Conservation (phyloP, 2,113 vertebrate species). For the Gambusia holbrooki region DNA sequence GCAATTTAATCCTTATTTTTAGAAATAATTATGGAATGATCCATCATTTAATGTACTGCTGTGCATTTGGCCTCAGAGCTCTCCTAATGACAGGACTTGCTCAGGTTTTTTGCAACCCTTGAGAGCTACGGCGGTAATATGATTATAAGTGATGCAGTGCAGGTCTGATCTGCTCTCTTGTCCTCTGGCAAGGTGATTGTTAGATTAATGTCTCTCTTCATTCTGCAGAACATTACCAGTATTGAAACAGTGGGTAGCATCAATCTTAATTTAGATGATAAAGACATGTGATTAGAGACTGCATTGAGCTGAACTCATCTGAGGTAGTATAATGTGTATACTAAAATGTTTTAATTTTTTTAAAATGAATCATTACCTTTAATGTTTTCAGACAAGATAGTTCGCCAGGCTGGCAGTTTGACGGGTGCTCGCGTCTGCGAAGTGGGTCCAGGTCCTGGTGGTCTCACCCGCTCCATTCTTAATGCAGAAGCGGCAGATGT, state of each 20-base stretch:
- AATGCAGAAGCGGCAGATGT: constrained; percentile 84
- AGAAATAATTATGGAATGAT: neutral
- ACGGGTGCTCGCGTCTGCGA: constrained; percentile 89
- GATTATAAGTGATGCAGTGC: constrained; percentile 73
- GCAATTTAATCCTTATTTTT: neutral
- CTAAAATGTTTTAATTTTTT: neutral
- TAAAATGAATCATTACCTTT: neutral
- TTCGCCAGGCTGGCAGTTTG: constrained; percentile 88
- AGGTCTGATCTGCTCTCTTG: constrained; percentile 59
- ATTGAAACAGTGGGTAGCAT: constrained; percentile 47
- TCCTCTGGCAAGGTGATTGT: constrained; percentile 75
- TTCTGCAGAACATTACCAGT: constrained; percentile 29
- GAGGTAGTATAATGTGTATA: neutral
- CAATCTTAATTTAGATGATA: constrained; percentile 59
- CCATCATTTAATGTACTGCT: neutral
- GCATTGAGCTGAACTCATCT: neutral
- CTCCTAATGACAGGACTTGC: constrained; percentile 55
- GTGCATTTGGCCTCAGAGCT: constrained; percentile 21
- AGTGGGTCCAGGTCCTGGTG: constrained; percentile 96
- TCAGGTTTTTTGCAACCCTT: constrained; percentile 50
- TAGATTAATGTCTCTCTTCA: constrained; percentile 67
- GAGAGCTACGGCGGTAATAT: constrained; percentile 60
- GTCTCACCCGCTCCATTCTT: constrained; percentile 94
- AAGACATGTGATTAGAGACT: constrained; percentile 25
- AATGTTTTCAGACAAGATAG: constrained; percentile 89